These are phyloP conservation scores for Furcula furcula DNA, from an alignment of 2,888 invertebrate genomes.

Conservation along the genomic window DNA sequence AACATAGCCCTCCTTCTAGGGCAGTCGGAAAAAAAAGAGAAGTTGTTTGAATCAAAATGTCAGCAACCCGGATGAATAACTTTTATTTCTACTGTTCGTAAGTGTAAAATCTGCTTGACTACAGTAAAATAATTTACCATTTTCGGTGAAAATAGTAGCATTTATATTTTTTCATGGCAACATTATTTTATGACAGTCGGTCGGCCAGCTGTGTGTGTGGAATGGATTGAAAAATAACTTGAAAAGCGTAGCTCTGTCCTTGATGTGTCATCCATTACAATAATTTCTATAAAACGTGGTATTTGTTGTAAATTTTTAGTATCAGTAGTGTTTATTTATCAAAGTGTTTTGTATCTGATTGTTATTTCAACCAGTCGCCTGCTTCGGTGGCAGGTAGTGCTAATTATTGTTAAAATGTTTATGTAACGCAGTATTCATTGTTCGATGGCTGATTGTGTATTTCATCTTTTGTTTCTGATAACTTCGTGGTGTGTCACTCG, in stretches of 20 bases:
- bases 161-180: conserved; percentile 48
- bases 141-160: conserved; percentile 38
- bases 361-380: conserved; percentile 19
- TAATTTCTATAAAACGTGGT: conserved; percentile 63
- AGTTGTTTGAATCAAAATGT: too few relatives aligned
- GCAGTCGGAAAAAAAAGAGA: too few relatives aligned
- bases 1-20: too few relatives aligned
- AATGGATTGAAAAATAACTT: conserved; percentile 72
- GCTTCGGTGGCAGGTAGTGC: conserved; percentile 54
- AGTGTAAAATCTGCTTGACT: too few relatives aligned
- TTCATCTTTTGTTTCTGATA: conserved; percentile 75
- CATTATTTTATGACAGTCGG: conserved; percentile 66
- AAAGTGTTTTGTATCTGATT: conserved; percentile 15
- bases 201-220: conserved; percentile 77
- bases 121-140: too few relatives aligned
- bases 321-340: conserved; percentile 21
- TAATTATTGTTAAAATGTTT: conserved; percentile 74
- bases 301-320: conserved; percentile 32
- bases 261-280: conserved; percentile 77
- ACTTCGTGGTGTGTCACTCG: conserved; percentile 49
- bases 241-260: conserved; percentile 65
- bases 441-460: conserved; percentile 62
- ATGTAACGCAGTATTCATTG: conserved; percentile 76
- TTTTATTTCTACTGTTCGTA: too few relatives aligned
- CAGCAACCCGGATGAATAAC: too few relatives aligned